These are phyloP conservation scores for Cathartes aura DNA, from an alignment of 2,113 vertebrate genomes.

Conservation along the genomic window DNA sequence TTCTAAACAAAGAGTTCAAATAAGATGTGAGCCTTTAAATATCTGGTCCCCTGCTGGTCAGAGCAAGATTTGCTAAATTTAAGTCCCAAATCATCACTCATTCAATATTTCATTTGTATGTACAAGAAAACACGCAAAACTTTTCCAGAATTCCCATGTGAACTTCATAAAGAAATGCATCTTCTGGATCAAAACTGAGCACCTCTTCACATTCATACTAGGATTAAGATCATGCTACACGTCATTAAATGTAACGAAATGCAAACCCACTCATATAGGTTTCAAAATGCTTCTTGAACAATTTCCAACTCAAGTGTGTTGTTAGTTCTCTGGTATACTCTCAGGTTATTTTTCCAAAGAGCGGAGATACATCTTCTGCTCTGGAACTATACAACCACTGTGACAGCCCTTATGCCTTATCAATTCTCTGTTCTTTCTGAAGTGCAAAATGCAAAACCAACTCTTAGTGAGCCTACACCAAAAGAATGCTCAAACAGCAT, in stretches of 20 bases:
- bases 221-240: neutral
- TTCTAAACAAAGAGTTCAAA: neutral
- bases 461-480: neutral
- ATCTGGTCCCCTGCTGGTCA: neutral
- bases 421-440: neutral
- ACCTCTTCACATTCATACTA: neutral
- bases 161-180: neutral
- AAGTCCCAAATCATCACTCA: neutral
- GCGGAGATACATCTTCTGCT: neutral
- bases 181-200: neutral
- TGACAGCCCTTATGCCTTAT: neutral
- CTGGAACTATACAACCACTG: neutral
- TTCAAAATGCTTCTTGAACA: neutral
- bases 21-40: neutral
- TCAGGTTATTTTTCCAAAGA: neutral
- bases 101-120: neutral
- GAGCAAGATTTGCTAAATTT: neutral
- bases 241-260: neutral
- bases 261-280: neutral
- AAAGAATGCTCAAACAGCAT: neutral
- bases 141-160: neutral
- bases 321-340: neutral
- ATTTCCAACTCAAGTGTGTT: neutral
- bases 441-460: neutral
- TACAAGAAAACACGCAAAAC: neutral